Evolutionary conservation across 2,888 invertebrate genomes (phyloP), one percentile per base, ranked within the genome.

Genomic region (Zygogramma bicolorata): DNA sequence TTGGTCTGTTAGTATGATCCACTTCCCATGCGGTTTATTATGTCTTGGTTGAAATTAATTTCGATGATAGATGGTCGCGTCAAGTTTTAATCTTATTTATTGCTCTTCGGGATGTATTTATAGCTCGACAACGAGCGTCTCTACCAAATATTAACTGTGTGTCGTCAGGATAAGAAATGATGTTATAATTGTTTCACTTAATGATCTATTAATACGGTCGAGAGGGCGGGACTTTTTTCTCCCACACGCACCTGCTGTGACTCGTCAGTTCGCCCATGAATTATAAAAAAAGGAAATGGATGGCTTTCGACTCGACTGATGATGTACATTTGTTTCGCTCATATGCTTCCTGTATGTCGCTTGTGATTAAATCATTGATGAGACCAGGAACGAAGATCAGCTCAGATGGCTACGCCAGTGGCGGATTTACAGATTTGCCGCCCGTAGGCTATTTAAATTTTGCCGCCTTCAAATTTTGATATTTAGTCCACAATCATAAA

Each of bases 81-180:
- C 63, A 63, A 46, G 46, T 63, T 63, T 18, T 46, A 63, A 63
- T 63, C 63, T 63, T 63, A 63, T 63, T 46, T 63, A 63, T 63
- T 63, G 46, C 63, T 31, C 63, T 46, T 25, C 20, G 18, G 18
- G 15, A 15, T 29, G 13, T 63, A 63, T 63, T 63, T 42, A 63
- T 63, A 63, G 63, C 63, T 63, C 46, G 15, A 62, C 62, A 46
- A 20, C 13, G 29, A 62, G 27, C 18, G 46, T 63, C 46, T 46
- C 27, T 6, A 49, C 46, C 29, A 46, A 34, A 46, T 63, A 63
- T 63, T 63, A 63, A 63, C 25, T 25, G 53, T 46, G 29, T 31
- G 63, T 29, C 25, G 46, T 63, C 46, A 49, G 27, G 46, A 63
- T 29, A 27, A 63, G 63, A 29, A 63, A 63, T 34, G 25, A 46